Conservation (phyloP, 1,140 invertebrate genomes). For the Caenorhabditis brenneri region DNA sequence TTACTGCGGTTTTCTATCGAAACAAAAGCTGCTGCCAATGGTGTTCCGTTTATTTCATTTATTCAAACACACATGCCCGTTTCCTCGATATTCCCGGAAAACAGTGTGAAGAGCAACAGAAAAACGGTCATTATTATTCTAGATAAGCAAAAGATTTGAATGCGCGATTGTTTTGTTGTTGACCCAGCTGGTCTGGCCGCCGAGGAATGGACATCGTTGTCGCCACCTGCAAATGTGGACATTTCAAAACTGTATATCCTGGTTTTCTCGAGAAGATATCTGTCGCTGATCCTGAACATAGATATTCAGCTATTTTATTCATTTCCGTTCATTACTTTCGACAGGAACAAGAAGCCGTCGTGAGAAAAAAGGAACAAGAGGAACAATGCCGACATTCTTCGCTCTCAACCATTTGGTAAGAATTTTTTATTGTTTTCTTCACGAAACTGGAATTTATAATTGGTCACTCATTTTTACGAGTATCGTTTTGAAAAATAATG, state of each 20-base stretch:
- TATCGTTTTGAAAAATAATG: not conserved
- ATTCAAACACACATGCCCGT: slow-evolving; percentile 6
- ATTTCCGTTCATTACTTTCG: slow-evolving; percentile 37
- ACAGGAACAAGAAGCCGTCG: not conserved
- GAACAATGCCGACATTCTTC: slow-evolving; percentile 38
- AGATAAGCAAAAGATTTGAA: slow-evolving; percentile 35
- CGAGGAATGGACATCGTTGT: slow-evolving; percentile 11
- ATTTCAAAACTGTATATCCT: slow-evolving; percentile 43
- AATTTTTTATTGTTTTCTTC: slow-evolving; percentile 24
- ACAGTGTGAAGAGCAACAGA: not conserved
- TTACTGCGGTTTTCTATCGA: not conserved
- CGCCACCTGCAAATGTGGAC: slow-evolving; percentile 32
- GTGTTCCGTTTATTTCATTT: slow-evolving; percentile 2
- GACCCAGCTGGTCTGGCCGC: slow-evolving; percentile 10
- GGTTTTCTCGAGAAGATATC: slow-evolving; percentile 4
- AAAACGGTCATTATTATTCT: slow-evolving; percentile 42
- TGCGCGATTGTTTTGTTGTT: slow-evolving; percentile 42
- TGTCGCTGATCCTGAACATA: slow-evolving; percentile 10
- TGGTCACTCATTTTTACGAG: not conserved
- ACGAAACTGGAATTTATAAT: slow-evolving; percentile 23
- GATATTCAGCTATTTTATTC: slow-evolving; percentile 4
- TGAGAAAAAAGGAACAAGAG: not conserved
- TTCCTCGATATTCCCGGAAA: slow-evolving; percentile 21
- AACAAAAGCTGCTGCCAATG: not conserved
- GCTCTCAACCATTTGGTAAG: slow-evolving; percentile 41